Base-by-base conservation (phyloP, 2,888 invertebrate species). In the Podotricha telesiphe region DNA sequence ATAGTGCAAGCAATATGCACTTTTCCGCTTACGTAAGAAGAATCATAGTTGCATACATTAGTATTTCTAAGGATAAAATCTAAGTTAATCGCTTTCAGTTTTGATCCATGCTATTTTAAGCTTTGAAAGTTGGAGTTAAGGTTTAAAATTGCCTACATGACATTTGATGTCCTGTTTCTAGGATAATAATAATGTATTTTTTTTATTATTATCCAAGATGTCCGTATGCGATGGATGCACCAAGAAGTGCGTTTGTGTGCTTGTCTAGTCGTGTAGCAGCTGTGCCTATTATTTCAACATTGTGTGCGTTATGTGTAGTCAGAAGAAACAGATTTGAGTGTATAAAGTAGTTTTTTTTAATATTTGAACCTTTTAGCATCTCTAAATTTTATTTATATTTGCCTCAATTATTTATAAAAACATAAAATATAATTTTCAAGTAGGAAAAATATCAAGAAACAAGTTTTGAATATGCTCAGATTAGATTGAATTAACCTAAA, bases 131-230 rank as follows among this genome's bases (percentile, higher is more conserved):
- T 51, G 0, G 0, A 0, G 2, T 13, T 80, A 86, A 65, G 78
- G 85, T 78, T 51, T 69, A 77, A 68, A 78, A 82, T 87, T 22
- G 73, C 19, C 34, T 78, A 75, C 4, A 51, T 5, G 3, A 53
- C 47, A 67, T 19, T 62, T n/a, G 48, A 75, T 84, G 82, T 85
- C 84, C 86, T 86, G 85, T 83, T 82, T 80, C 80, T 80, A 83
- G 83, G 86, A 88, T 93, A 91, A 91, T 92, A 93, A 91, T 91
- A 93, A 89, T 88, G 85, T 84, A 82, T 91, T 90, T 91, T 67
- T 67, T 91, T 91, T 72, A 22, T 59, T 91, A 86, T 87, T 83
- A 86, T 81, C 81, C 82, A 85, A 86, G 86, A 85, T 85, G 87
- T 84, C 86, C 77, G 89, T 86, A 83, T 89, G 86, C 86, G 90